Percentiles rank a stretch among this genome's conserved stretches.
Evolutionary conservation across 2,888 invertebrate genomes (phyloP).

Genomic region (Sericinus montela): DNA sequence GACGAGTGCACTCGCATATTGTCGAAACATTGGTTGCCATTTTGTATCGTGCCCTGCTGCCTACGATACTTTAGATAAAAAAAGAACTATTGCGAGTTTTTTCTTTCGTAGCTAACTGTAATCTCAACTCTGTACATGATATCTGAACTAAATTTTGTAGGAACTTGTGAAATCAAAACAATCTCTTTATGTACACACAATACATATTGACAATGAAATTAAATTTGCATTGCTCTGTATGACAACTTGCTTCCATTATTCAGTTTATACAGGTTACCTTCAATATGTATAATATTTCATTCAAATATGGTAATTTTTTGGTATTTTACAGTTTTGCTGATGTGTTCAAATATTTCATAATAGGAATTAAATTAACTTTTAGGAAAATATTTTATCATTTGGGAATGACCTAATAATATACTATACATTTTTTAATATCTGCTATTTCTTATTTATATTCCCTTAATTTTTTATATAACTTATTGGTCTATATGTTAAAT

Average conservation of each 20-base stretch:
- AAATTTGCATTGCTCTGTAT: constrained; percentile 12
- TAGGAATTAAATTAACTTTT: too few species aligned
- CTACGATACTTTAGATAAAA: constrained; percentile 72
- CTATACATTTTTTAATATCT: too few species aligned
- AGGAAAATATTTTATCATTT: too few species aligned
- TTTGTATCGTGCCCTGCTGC: constrained; percentile 72
- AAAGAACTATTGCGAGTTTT: constrained; percentile 59
- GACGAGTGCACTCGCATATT: constrained; percentile 71
- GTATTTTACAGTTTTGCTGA: too few species aligned
- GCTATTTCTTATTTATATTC: too few species aligned
- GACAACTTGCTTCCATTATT: constrained; percentile 8
- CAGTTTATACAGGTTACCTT: background rate
- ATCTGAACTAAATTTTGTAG: constrained; percentile 22
- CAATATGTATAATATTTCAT: too few species aligned
- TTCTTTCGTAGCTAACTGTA: constrained; percentile 51
- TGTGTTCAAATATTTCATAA: too few species aligned
- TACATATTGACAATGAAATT: constrained; percentile 11
- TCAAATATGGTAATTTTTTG: too few species aligned
- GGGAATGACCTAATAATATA: too few species aligned
- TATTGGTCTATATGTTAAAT: too few species aligned
- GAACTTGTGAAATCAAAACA: constrained; percentile 7
- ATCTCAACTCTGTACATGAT: constrained; percentile 29
- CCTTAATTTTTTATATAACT: too few species aligned
- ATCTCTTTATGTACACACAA: constrained; percentile 10
- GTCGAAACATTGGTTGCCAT: constrained; percentile 70